A percentile compares a stretch with the other conserved stretches of the same genome.
phyloP scores from a whole-genome alignment of 2,888 invertebrate species.

The Cryptocheilus praepositus region DNA sequence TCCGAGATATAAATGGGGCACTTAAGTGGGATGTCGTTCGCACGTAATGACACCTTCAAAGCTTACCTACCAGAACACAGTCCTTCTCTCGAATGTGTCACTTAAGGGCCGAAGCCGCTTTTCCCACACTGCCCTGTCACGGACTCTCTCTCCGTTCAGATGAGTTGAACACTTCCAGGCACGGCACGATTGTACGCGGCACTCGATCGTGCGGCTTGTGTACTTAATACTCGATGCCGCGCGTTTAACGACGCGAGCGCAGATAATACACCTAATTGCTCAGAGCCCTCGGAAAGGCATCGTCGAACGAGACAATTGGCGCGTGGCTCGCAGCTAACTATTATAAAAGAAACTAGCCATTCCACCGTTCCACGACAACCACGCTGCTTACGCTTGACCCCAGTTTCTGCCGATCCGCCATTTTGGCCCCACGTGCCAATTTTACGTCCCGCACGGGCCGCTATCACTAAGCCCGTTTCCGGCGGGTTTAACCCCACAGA shows the following conservation, averaged over 20 bases:
- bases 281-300: not conserved
- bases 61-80: constrained; percentile 56
- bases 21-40: constrained; percentile 64
- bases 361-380: constrained; percentile 31
- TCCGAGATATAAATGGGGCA: constrained; percentile 60
- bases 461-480: constrained; percentile 21
- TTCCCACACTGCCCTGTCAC: constrained; percentile 27
- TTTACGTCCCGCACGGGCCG: too few relatives aligned
- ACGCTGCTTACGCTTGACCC: too few relatives aligned
- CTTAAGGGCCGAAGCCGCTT: constrained; percentile 34
- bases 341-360: constrained; percentile 15
- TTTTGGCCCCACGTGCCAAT: too few relatives aligned
- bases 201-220: not conserved
- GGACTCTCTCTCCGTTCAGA: too few relatives aligned
- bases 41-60: constrained; percentile 64
- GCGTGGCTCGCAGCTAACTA: constrained; percentile 20
- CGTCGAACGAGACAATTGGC: constrained; percentile 38
- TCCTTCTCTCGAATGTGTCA: constrained; percentile 34
- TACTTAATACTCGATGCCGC: not conserved
- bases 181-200: too few relatives aligned
- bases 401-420: too few relatives aligned
- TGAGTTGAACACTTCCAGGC: not conserved
- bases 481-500: constrained; percentile 33
- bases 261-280: constrained; percentile 3
- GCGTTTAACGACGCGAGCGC: constrained; percentile 7